A percentile compares a stretch with the other conserved stretches of the same genome.
phyloP scores from a whole-genome alignment of 2,888 invertebrate genomes.

The Heliconius charithonia region DNA sequence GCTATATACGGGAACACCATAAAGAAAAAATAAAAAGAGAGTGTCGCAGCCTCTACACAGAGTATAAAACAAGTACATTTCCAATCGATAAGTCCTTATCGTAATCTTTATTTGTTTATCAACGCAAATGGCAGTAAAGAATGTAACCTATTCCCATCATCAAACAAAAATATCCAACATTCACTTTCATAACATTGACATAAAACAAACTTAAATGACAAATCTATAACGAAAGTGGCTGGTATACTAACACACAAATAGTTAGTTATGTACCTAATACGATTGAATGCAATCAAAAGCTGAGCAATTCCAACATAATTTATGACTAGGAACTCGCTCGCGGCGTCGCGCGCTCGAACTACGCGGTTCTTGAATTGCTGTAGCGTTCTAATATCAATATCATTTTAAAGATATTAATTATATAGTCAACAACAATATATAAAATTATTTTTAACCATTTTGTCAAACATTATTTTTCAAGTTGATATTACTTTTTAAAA shows the following conservation, averaged over 20 bases:
- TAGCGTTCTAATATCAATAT: no score
- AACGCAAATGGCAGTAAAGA: not conserved
- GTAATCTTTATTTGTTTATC: not conserved
- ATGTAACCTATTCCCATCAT: not conserved
- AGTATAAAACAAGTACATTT: not conserved
- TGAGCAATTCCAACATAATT: not conserved
- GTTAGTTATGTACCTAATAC: not conserved
- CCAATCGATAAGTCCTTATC: not conserved
- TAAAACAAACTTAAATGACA: not conserved
- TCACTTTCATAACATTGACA: constrained; percentile 14
- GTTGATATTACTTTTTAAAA: no score
- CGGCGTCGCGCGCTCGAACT: no score
- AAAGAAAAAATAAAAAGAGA: not conserved
- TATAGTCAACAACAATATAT: no score
- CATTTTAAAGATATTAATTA: no score
- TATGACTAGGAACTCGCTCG: not conserved
- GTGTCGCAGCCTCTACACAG: not conserved
- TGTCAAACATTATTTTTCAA: no score
- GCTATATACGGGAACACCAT: no score
- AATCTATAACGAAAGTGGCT: not conserved
- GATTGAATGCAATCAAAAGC: not conserved
- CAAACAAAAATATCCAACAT: not conserved
- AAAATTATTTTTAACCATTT: no score
- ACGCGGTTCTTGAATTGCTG: no score
- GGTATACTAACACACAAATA: constrained; percentile 6